Conservation (phyloP, 2,888 invertebrate genomes). For the Yponomeuta malinellus region DNA sequence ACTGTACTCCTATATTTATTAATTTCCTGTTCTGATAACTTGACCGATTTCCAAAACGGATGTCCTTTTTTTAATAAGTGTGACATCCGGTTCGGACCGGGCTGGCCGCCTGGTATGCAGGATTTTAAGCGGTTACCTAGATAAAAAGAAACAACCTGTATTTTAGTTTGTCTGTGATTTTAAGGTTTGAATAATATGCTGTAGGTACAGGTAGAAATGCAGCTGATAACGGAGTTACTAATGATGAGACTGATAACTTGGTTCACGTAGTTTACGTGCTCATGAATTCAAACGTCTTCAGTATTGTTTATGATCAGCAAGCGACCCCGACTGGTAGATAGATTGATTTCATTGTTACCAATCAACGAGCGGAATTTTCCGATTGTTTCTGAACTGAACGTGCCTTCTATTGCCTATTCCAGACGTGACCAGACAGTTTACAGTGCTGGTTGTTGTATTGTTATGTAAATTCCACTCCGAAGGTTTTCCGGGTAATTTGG, state of each 20-base stretch:
- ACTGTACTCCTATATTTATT: too few species aligned
- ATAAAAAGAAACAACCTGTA: too few species aligned
- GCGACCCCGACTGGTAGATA: slow-evolving; percentile 35
- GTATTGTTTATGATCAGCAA: slow-evolving; percentile 24
- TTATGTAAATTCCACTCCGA: background rate
- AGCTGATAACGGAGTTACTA: background rate
- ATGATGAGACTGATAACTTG: background rate
- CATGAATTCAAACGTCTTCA: slow-evolving; percentile 11
- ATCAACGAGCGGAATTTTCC: slow-evolving; percentile 62
- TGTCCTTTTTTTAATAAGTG: too few species aligned
- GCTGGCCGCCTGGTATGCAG: too few species aligned
- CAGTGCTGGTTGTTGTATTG: background rate
- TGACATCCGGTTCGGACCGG: too few species aligned
- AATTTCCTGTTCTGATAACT: too few species aligned
- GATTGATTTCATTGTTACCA: slow-evolving; percentile 55
- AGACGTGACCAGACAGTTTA: slow-evolving; percentile 5
- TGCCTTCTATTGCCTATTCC: slow-evolving; percentile 16
- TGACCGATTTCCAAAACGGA: too few species aligned
- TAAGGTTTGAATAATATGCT: background rate
- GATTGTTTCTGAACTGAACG: slow-evolving; percentile 39
- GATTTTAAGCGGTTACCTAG: too few species aligned
- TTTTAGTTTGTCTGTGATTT: too few species aligned
- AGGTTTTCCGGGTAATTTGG: background rate
- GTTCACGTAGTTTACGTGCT: background rate
- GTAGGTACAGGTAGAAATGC: background rate